Percentiles rank a stretch among this genome's conserved stretches.
Evolutionary conservation across 2,797 vertebrate genomes (phyloP).

Genomic region (Choloepus didactylus): DNA sequence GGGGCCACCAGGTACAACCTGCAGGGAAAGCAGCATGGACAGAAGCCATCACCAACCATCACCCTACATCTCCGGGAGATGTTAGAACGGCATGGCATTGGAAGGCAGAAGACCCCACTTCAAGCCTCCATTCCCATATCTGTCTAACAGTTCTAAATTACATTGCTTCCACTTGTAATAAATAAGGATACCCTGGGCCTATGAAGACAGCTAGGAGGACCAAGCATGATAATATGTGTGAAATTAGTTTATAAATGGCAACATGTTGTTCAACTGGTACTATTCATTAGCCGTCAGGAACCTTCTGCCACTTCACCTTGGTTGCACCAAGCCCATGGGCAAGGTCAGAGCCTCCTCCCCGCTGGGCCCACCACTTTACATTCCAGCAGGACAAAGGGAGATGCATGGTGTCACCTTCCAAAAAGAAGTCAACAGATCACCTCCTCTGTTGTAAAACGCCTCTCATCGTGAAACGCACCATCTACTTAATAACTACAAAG

Average conservation of each 20-base stretch:
- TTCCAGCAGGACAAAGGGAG: neutral
- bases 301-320: neutral
- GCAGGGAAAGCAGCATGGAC: too few species aligned
- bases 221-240: neutral
- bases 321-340: neutral
- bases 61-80: neutral
- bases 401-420: neutral
- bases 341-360: neutral
- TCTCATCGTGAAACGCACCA: neutral
- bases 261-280: neutral
- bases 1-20: rapidly evolving
- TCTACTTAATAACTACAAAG: neutral
- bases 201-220: neutral
- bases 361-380: neutral
- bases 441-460: neutral
- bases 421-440: neutral
- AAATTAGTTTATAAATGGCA: neutral
- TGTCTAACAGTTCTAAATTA: neutral
- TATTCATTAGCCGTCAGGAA: neutral
- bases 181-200: neutral
- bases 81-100: rapidly evolving
- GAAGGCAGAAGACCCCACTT: neutral
- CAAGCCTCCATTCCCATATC: neutral
- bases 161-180: neutral
- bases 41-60: neutral